Base-by-base conservation (phyloP, 2,113 vertebrate genomes). In the Pavo muticus region DNA sequence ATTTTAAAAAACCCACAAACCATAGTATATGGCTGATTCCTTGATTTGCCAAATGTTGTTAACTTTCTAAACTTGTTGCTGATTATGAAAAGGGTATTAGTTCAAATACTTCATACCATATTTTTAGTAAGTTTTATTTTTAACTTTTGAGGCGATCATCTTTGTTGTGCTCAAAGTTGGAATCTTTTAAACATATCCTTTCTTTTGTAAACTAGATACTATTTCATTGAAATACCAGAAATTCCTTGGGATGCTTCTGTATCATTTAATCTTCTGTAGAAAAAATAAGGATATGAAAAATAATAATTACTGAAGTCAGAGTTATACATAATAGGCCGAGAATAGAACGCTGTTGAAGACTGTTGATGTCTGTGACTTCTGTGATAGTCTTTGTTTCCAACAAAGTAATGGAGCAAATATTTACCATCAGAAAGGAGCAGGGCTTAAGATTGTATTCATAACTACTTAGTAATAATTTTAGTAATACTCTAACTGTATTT, bases 1-100 rank as follows among this genome's bases (percentile, higher is more conserved):
- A 19, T 18, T 57, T 6, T 14, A 20, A 39, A 2, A 71, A 64
- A 8, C 14, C 42, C 42, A 44, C 42, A 44, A 30, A 27, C 4
- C 50, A 52, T 29, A 61, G 2, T 54, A 4, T 37, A 2, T 18
- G 4, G 1, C 0, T 56, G 4, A 3, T 73, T 61, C 5, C 18
- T 69, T 79, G 45, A 25, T 73, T 90, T 86, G 19, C 29, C 61
- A 82, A 37, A 14, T 54, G 14, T 27, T 79, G 35, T 52, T 78
- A 29, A 27, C 15, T 70, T 90, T 35, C 21, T n/a, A 48, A 61
- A 47, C 14, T 73, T 67, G 8, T 44, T 70, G 10, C 76, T 29
- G 75, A 69, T 61, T 85, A 42, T 17, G 11, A 74, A 59, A 61
- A 79, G 4, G 3, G 3, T 37, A 30, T 69, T 76, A 21, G 17